Evolutionary conservation across 2,797 vertebrate species (phyloP), one percentile per base, ranked within the genome.

Genomic region (Adelosebastes latens): DNA sequence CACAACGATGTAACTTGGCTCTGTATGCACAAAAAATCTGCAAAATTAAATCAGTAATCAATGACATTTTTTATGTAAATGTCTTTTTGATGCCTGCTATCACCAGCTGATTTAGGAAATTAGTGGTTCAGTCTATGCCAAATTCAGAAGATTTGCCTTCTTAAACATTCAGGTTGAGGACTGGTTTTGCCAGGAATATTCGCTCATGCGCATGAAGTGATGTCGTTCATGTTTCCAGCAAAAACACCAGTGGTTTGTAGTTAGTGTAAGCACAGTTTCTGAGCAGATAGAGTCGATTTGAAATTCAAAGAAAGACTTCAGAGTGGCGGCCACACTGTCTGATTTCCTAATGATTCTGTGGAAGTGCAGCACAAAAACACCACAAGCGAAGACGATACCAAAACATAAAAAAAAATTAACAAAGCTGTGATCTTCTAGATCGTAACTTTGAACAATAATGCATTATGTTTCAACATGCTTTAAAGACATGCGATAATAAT

Each of bases 1-100:
- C 46, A 34, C 32, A 65, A 9, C 58, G 64, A 86, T 80, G 46
- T 42, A 64, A 65, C 27, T 72, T 68, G n/a, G 46, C 66, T 22
- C 46, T 32, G 8, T 25, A 6, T 58, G 5, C 24, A n/a, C 31
- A 64, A 16, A 56, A 55, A 53, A 49, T 75, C 13, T 12, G 22
- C 20, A 3, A 46, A 25, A 68, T 61, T 16, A 14, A 52, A 55
- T 53, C 6, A 24, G n/a, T 24, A 42, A 55, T 42, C 5, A 0
- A 18, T 49, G 6, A 11, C 3, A 46, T 3, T 67, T 69, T 39
- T 42, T 25, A 27, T 20, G 13, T 13, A 39, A 42, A 16, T 16
- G 55, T 56, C 5, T 20, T 59, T 52, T 55, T 25, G 12, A 7
- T 36, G 2, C 13, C 8, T 42, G 20, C 3, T 22, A 2, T 55